Conservation (phyloP, 2,113 vertebrate species). For the Caracal caracal region DNA sequence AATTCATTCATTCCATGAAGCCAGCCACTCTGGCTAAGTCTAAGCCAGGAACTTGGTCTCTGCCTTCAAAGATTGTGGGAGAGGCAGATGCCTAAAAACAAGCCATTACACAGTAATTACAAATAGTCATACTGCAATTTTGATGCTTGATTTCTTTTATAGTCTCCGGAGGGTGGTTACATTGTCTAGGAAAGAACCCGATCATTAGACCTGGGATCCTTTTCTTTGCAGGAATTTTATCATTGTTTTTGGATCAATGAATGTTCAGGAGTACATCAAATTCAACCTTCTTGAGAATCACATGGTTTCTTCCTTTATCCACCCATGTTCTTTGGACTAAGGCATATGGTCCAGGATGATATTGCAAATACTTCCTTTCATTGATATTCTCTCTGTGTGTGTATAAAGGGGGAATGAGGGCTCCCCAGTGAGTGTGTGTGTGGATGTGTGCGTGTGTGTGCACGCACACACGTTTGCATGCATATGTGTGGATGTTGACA, state of each 20-base stretch:
- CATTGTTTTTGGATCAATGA: background rate
- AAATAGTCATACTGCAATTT: background rate
- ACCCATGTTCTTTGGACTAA: background rate
- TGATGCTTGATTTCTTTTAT: background rate
- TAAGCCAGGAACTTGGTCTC: background rate
- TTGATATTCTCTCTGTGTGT: background rate
- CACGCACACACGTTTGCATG: rapidly evolving
- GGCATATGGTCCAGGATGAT: background rate
- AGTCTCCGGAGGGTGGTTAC: background rate
- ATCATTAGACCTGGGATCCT: background rate
- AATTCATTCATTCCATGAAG: background rate
- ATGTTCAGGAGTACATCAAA: background rate
- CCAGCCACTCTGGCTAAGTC: background rate
- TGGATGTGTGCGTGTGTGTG: rapidly evolving
- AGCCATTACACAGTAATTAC: background rate
- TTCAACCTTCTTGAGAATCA: background rate
- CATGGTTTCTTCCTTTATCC: background rate
- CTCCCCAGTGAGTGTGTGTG: background rate
- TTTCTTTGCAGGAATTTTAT: background rate
- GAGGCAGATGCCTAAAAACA: background rate
- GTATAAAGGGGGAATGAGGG: background rate
- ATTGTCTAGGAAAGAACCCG: background rate
- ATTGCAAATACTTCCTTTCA: background rate
- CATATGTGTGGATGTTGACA: background rate
- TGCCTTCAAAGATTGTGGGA: background rate